A percentile compares a stretch with the other conserved stretches of the same genome.
Conservation (phyloP, 1,140 invertebrate genomes). For the Danaus plexippus region DNA sequence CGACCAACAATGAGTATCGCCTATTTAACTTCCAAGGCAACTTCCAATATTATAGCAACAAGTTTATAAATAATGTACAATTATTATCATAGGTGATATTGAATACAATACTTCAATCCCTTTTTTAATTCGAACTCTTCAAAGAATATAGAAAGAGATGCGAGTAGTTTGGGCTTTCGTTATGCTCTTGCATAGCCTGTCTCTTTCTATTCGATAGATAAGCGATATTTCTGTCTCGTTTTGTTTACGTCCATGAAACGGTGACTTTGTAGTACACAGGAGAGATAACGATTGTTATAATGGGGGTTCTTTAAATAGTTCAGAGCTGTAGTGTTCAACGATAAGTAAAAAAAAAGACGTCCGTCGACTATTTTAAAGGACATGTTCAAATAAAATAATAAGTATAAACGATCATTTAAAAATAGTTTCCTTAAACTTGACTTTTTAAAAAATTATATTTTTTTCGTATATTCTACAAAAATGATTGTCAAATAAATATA, state of each 20-base stretch:
- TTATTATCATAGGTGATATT: too few relatives aligned
- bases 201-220: constrained; percentile 45
- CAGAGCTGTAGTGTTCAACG: not conserved
- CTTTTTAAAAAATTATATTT: too few relatives aligned
- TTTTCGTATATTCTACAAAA: not conserved
- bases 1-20: too few relatives aligned
- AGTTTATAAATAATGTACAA: too few relatives aligned
- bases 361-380: too few relatives aligned
- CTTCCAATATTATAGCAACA: too few relatives aligned
- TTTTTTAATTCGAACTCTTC: constrained; percentile 38
- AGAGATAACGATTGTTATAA: constrained; percentile 14
- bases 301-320: too few relatives aligned
- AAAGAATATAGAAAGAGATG: constrained; percentile 47
- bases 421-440: too few relatives aligned
- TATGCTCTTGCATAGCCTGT: constrained; percentile 35
- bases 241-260: constrained; percentile 65
- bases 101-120: constrained; percentile 25
- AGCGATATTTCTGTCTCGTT: constrained; percentile 52
- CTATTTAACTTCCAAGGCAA: too few relatives aligned
- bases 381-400: too few relatives aligned
- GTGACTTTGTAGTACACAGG: constrained; percentile 44
- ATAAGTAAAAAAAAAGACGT: not conserved
- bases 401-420: too few relatives aligned
- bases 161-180: constrained; percentile 32
- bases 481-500: not conserved